Conservation (phyloP, 2,797 vertebrate species). For the Gambelia wislizenii region DNA sequence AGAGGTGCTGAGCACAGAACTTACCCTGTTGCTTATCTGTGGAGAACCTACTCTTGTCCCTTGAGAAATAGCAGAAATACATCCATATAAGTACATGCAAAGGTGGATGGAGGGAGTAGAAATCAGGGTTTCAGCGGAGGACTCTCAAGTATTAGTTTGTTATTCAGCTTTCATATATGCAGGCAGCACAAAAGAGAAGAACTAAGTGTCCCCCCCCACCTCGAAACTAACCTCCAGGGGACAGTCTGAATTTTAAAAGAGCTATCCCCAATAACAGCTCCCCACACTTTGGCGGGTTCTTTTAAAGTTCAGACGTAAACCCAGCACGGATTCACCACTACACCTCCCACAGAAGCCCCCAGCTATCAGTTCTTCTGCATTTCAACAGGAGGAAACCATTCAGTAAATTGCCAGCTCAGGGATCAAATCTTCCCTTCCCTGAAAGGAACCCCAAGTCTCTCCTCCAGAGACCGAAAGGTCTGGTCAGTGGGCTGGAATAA, state of each 20-base stretch:
- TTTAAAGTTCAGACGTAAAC: not conserved
- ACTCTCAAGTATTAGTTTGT: constrained; percentile 57
- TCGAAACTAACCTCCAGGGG: too few relatives aligned
- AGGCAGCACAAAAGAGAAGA: not conserved
- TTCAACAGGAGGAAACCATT: not conserved
- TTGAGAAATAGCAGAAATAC: not conserved
- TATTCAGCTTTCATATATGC: not conserved
- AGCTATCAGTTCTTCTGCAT: too few relatives aligned
- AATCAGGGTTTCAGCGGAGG: constrained; percentile 28
- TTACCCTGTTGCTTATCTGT: not conserved
- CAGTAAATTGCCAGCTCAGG: not conserved
- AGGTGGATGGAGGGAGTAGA: constrained; percentile 16
- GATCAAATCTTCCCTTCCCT: too few relatives aligned
- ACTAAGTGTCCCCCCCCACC: not conserved
- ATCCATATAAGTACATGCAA: constrained; percentile 47
- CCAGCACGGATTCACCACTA: not conserved
- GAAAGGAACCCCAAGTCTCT: too few relatives aligned
- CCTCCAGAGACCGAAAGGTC: too few relatives aligned
- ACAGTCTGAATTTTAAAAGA: too few relatives aligned
- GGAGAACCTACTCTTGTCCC: accelerated
- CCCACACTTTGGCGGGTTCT: too few relatives aligned
- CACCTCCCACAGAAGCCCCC: not conserved
- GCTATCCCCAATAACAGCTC: too few relatives aligned
- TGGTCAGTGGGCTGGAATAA: too few relatives aligned
- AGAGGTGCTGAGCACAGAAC: not conserved